Evolutionary conservation across 2,888 invertebrate species (phyloP).

Genomic region (Eledone cirrhosa): DNA sequence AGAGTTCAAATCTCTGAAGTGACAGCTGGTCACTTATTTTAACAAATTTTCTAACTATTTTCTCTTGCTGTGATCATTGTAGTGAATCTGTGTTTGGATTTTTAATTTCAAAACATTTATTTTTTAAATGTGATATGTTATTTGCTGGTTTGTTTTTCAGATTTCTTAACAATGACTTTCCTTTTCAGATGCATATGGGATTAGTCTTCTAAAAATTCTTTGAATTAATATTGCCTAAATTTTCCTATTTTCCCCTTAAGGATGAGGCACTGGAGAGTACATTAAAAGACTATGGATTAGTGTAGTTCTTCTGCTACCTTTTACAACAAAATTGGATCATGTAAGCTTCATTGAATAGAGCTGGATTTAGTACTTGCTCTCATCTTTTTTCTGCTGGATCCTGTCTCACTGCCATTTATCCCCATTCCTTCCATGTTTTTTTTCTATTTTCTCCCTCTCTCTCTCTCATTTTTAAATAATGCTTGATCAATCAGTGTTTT

Average conservation of each 20-base stretch:
- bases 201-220: not conserved
- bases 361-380: not conserved
- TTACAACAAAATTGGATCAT: not conserved
- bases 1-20: no score
- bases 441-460: not conserved
- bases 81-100: no score
- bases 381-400: constrained; percentile 15
- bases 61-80: no score
- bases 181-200: not conserved
- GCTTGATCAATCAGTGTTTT: constrained; percentile 7
- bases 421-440: not conserved
- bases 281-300: constrained; percentile 91
- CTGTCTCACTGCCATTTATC: not conserved
- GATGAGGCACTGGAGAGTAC: constrained; percentile 94
- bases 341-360: constrained; percentile 23
- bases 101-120: no score
- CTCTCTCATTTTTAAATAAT: not conserved
- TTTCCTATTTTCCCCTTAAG: constrained; percentile 68
- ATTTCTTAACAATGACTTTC: not conserved
- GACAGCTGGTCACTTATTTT: no score
- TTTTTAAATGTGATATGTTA: not conserved
- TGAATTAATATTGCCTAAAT: constrained; percentile 14
- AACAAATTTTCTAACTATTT: no score
- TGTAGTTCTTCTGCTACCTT: constrained; percentile 70
- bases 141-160: not conserved